These are phyloP conservation scores for Stenopsyche tienmushanensis DNA, from an alignment of 1,140 invertebrate species.

Conservation along the genomic window DNA sequence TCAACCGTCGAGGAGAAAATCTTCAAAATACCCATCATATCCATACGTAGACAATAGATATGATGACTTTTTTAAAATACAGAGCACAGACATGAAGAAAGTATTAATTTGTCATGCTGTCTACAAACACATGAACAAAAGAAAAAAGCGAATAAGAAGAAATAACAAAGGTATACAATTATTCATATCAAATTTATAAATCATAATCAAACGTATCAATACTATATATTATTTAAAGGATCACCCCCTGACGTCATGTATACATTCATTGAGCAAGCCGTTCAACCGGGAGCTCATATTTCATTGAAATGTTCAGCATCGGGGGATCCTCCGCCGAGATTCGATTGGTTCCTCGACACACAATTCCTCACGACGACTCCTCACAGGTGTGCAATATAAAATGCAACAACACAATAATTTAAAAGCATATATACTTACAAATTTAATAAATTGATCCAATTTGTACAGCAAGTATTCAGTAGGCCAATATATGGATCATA, in stretches of 20 bases:
- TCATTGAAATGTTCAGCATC: conserved; percentile 82
- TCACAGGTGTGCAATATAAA: conserved; percentile 27
- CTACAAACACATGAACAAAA: background rate
- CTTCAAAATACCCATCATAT: too few species aligned
- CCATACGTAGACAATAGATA: too few species aligned
- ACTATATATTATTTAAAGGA: conserved; percentile 49
- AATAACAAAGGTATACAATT: conserved; percentile 16
- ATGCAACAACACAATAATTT: background rate
- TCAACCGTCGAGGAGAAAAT: too few species aligned
- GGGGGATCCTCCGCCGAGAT: conserved; percentile 79
- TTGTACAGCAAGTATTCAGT: conserved; percentile 57
- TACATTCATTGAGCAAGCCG: conserved; percentile 81
- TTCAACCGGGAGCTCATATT: conserved; percentile 76
- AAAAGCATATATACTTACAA: background rate
- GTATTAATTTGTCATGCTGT: too few species aligned
- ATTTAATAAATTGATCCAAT: conserved; percentile 12
- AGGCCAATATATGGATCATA: conserved; percentile 69
- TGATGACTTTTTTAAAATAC: too few species aligned
- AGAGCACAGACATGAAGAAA: too few species aligned
- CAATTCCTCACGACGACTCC: conserved; percentile 34
- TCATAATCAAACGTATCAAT: background rate
- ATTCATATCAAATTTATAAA: background rate
- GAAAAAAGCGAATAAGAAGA: conserved; percentile 13
- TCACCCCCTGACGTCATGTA: conserved; percentile 76
- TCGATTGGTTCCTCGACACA: conserved; percentile 51